phyloP scores from a whole-genome alignment of 1,140 invertebrate genomes.

The Caenorhabditis tropicalis region DNA sequence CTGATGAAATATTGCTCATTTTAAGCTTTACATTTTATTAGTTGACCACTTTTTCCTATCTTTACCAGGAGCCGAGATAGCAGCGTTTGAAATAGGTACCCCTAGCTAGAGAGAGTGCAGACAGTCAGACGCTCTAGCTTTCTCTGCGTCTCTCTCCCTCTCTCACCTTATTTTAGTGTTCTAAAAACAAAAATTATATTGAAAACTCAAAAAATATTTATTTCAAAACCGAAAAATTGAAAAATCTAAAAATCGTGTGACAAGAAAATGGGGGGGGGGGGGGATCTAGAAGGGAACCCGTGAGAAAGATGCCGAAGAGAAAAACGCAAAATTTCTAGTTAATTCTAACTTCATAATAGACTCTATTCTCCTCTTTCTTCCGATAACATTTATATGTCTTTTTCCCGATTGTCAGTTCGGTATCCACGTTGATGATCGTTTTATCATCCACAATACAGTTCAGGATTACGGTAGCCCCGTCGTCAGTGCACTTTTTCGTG shows the following conservation, averaged over 20 bases:
- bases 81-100: too few relatives aligned
- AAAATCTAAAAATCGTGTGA: not conserved
- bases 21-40: too few relatives aligned
- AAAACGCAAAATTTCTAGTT: constrained; percentile 2
- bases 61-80: too few relatives aligned
- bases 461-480: constrained; percentile 50
- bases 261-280: too few relatives aligned
- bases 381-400: constrained; percentile 52
- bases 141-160: too few relatives aligned
- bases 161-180: too few relatives aligned
- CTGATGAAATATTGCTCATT: too few relatives aligned
- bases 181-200: too few relatives aligned
- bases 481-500: constrained; percentile 55
- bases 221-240: not conserved
- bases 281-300: constrained; percentile 34
- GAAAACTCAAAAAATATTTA: not conserved
- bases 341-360: constrained; percentile 35
- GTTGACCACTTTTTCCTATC: too few relatives aligned
- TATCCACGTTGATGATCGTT: constrained; percentile 52
- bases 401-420: constrained; percentile 47
- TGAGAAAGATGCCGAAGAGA: constrained; percentile 3
- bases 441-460: constrained; percentile 54
- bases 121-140: too few relatives aligned
- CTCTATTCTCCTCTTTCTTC: constrained; percentile 1
- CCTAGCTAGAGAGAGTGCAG: too few relatives aligned